Evolutionary conservation across 2,113 vertebrate genomes (phyloP), one percentile per base, ranked within the genome.

Genomic region (Gymnarchus niloticus): DNA sequence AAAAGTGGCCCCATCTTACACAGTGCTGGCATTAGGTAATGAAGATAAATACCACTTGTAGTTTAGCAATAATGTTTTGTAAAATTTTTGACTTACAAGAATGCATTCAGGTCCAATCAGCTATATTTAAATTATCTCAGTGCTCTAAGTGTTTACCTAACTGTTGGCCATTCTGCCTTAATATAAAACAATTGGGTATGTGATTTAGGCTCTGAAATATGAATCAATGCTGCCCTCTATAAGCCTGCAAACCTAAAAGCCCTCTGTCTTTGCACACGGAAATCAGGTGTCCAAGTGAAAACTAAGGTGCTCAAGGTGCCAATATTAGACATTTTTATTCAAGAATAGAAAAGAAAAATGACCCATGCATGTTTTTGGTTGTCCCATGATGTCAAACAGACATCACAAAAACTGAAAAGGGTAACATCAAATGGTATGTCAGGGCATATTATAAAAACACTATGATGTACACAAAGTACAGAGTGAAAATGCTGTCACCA

Each of bases 11-110:
- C 3, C 28, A 23, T 37, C 46, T 76, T 48, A 87, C 59, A 48
- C 6, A 56, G 59, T 90, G 90, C 89, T 84, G 54, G 84, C 84
- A 51, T 90, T 54, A 83, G 54, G 83, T 90, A 51, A 81, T 59
- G 90, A 91, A 90, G 92, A 92, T 91, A 90, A 90, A 92, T 90
- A 89, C 90, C 87, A 92, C 92, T 92, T 92, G 91, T 91, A 90
- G 90, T 90, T 89, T 91, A n/a, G n/a, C n/a, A n/a, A n/a, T n/a
- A n/a, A 90, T 91, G 92, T 93, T 93, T 93, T 92, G 92, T 91
- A 93, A 93, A 93, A 93, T 93, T 91, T 89, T 85, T 56, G 49
- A 89, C 89, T 91, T 88, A 21, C 86, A 88, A 92, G 83, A 92
- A 93, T 90, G 91, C 91, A 90, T 92, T 92, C 90, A 81, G 88